Evolutionary conservation across 2,888 invertebrate species (phyloP).

Genomic region (Crematogaster levior): DNA sequence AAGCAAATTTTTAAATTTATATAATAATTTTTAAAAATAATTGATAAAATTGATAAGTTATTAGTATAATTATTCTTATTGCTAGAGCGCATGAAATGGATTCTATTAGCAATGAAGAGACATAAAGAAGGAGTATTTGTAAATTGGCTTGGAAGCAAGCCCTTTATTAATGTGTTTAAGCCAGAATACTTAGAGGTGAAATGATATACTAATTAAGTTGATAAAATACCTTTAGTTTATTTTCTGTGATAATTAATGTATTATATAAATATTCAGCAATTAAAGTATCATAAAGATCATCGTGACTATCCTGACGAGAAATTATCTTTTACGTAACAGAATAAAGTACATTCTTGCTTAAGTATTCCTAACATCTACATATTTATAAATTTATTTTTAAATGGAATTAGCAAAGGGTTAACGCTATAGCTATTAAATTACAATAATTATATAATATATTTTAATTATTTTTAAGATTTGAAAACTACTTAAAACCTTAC

Average conservation of each 20-base stretch:
- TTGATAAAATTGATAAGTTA: not conserved
- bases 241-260: not conserved
- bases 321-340: not conserved
- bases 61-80: not conserved
- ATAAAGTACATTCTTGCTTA: not conserved
- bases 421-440: too few relatives aligned
- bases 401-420: too few relatives aligned
- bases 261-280: too few relatives aligned
- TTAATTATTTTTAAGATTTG: too few relatives aligned
- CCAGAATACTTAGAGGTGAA: constrained; percentile 77
- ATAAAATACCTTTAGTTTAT: not conserved
- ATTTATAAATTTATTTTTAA: too few relatives aligned
- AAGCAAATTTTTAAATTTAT: too few relatives aligned
- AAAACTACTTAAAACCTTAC: too few relatives aligned
- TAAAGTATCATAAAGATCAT: too few relatives aligned
- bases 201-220: too few relatives aligned
- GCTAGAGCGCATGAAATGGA: not conserved
- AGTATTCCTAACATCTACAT: too few relatives aligned
- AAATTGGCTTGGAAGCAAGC: constrained; percentile 67
- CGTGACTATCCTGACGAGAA: not conserved
- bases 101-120: not conserved
- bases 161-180: constrained; percentile 70
- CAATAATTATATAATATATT: too few relatives aligned
- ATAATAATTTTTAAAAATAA: not conserved
- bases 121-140: constrained; percentile 67